Evolutionary conservation across 2,113 vertebrate species (phyloP), one percentile per base, ranked within the genome.

Genomic region (Electrona antarctica): DNA sequence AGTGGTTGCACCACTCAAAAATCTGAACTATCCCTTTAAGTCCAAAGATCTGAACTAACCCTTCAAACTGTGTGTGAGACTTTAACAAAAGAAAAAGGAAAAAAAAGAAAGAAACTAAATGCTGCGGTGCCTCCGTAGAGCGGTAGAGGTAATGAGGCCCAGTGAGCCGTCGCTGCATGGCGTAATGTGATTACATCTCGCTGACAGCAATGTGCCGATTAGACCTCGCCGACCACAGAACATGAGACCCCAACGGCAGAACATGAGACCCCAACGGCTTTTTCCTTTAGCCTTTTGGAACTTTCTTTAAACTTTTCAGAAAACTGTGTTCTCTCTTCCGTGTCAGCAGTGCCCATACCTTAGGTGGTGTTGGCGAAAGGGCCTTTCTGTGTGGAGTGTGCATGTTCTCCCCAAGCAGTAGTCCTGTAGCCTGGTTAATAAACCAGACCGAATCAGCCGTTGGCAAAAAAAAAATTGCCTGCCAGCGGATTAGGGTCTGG

Each of bases 131-230:
- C 60, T 78, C 68, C 77, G 72, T 64, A 64, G 33, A 15, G 64
- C 73, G 75, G 21, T 21, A 21, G 21, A 81, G 71, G 75, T 86
- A 85, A 89, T 91, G 78, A 77, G 82, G 73, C 67, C 71, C 80
- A 51, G 80, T 64, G 76, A 75, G 80, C 79, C 64, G 72, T 91
- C 82, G 84, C 13, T 3, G 76, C 69, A 84, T 90, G 82, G 73
- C 33, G 86, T 91, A 87, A 91, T 93, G 86, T 64, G 85, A 93
- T 92, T 89, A 93, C 91, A 89, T 86, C 87, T 87, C 78, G 50
- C 79, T 71, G 69, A 79, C 86, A 93, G 87, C 33, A 91, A 92
- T 91, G 87, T 80, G 76, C 73, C 55, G 72, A 90, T 91, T 87
- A 90, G 79, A 86, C 81, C 81, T 73, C 80, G 69, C 28, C 76